A percentile compares a stretch with the other conserved stretches of the same genome.
phyloP scores from a whole-genome alignment of 2,113 vertebrate species.

The Saccopteryx bilineata region DNA sequence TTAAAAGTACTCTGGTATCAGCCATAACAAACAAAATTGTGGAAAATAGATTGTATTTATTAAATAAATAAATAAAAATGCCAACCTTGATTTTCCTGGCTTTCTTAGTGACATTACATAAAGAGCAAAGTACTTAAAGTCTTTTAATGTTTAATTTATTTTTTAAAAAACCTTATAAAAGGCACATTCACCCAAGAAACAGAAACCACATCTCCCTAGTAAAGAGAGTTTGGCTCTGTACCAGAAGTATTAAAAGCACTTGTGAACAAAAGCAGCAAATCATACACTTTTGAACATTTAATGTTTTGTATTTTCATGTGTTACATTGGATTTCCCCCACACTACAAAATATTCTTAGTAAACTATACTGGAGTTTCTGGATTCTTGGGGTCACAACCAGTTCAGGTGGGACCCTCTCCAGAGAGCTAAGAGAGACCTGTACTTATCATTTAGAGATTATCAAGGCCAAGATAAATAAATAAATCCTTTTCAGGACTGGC shows the following conservation, averaged over 20 bases:
- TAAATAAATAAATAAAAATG: constrained; percentile 75
- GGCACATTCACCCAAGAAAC: constrained; percentile 79
- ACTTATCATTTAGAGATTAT: constrained; percentile 66
- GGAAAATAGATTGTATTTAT: constrained; percentile 81
- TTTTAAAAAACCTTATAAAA: constrained; percentile 77
- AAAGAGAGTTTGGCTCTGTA: constrained; percentile 59
- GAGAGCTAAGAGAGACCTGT: background rate
- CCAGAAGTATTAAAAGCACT: constrained; percentile 66
- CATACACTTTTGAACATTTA: constrained; percentile 59
- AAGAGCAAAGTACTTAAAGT: constrained; percentile 78
- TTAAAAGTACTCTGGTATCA: constrained; percentile 71
- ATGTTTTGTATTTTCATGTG: constrained; percentile 46
- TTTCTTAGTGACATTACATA: constrained; percentile 77
- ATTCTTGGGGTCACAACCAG: constrained; percentile 50
- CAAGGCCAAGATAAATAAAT: constrained; percentile 62
- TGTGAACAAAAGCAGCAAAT: constrained; percentile 51
- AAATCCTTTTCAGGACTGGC: constrained; percentile 47
- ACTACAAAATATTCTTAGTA: constrained; percentile 30
- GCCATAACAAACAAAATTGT: constrained; percentile 81
- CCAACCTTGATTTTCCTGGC: constrained; percentile 79
- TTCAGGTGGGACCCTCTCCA: constrained; percentile 43
- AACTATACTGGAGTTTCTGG: constrained; percentile 27
- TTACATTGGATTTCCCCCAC: constrained; percentile 11
- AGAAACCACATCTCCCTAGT: constrained; percentile 68
- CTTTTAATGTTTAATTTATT: constrained; percentile 82